A percentile compares a stretch with the other conserved stretches of the same genome.
phyloP scores from a whole-genome alignment of 2,797 vertebrate genomes.

The Dallia pectoralis region DNA sequence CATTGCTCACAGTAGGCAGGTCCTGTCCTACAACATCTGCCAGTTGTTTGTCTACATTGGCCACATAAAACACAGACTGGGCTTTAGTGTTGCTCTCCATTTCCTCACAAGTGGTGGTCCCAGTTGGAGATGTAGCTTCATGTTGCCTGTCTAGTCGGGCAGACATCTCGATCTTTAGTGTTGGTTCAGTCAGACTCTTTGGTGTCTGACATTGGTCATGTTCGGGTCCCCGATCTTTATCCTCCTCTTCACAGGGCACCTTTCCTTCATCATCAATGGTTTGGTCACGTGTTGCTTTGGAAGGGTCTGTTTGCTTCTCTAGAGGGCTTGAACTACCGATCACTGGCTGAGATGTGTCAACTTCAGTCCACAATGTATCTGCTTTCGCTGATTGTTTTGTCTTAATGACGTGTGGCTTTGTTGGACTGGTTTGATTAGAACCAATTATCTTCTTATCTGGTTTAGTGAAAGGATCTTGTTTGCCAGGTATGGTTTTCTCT shows the following conservation, averaged over 20 bases:
- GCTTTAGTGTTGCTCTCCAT: slow-evolving; percentile 7
- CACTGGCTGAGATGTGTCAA: slow-evolving; percentile 13
- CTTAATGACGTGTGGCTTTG: neutral
- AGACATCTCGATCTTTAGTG: neutral
- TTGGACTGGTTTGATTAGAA: slow-evolving; percentile 11
- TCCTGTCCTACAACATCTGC: neutral
- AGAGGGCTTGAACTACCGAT: slow-evolving; percentile 7
- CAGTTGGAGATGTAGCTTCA: neutral
- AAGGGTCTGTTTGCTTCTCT: slow-evolving; percentile 8
- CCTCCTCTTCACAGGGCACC: neutral
- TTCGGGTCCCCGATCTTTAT: neutral
- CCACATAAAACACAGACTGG: neutral
- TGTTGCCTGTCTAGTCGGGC: slow-evolving; percentile 22
- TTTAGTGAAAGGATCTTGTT: neutral
- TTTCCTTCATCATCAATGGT: neutral
- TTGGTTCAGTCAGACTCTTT: slow-evolving; percentile 9
- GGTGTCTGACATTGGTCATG: neutral
- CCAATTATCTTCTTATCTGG: neutral
- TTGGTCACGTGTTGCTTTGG: slow-evolving; percentile 12
- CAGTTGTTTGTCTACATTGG: neutral
- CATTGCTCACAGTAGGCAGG: neutral
- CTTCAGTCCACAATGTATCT: slow-evolving; percentile 14
- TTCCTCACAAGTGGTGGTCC: neutral
- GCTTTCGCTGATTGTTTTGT: neutral
- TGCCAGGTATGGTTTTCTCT: neutral